Percentiles rank a stretch among this genome's conserved stretches.
Evolutionary conservation across 2,888 invertebrate species (phyloP).

Genomic region (Acanthoscelides obtectus): DNA sequence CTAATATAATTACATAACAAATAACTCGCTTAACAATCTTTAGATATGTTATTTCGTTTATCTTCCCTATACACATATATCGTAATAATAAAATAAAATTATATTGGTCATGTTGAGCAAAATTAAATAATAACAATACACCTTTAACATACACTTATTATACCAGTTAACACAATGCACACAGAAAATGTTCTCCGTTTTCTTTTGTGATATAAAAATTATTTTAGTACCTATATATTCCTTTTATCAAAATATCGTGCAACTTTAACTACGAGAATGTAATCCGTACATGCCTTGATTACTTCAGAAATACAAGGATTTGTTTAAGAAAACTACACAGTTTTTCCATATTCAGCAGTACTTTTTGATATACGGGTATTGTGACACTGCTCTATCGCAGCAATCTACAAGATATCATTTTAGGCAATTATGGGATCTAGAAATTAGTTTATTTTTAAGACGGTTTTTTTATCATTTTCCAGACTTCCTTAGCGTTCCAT

Average conservation of each 20-base stretch:
- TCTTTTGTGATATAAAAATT: neutral
- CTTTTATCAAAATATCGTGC: neutral
- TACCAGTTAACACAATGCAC: neutral
- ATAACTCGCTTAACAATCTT: slow-evolving; percentile 31
- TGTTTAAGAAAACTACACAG: neutral
- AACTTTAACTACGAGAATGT: neutral
- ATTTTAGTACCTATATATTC: neutral
- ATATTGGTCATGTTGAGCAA: neutral
- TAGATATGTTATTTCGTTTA: slow-evolving; percentile 19
- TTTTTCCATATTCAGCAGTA: no score
- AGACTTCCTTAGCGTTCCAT: no score
- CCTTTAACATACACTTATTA: slow-evolving; percentile 14
- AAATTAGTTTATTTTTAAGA: no score
- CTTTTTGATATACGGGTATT: no score
- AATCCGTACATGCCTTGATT: neutral
- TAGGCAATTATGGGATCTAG: no score
- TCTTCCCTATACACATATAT: neutral
- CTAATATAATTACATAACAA: slow-evolving; percentile 39
- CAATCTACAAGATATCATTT: no score
- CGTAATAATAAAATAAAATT: neutral
- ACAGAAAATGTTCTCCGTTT: neutral
- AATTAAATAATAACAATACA: neutral
- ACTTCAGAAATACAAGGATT: neutral
- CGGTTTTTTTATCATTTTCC: no score
- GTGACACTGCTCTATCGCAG: no score